Percentiles rank a stretch among this genome's conserved stretches.
Conservation (phyloP, 2,113 vertebrate species). For the Raja brachyura region DNA sequence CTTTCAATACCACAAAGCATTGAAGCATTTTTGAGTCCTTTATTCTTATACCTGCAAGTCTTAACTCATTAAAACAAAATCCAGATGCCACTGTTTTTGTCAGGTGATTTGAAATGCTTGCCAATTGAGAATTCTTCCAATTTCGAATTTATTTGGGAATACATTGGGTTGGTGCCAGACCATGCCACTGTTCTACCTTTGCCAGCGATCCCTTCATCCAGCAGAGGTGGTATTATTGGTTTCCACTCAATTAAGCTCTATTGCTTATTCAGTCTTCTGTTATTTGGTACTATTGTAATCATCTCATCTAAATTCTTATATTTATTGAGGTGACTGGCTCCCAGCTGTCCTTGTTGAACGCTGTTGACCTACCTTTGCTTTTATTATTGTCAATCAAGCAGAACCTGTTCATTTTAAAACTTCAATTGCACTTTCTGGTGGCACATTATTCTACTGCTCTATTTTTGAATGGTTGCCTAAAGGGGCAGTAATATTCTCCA, state of each 20-base stretch:
- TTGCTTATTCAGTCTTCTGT: not conserved
- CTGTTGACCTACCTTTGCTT: not conserved
- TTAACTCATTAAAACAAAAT: not conserved
- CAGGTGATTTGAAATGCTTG: not conserved
- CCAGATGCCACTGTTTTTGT: not conserved
- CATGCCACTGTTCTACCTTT: not conserved
- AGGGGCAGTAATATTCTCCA: not conserved
- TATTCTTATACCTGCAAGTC: not conserved
- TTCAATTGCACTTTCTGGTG: not conserved
- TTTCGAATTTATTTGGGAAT: not conserved
- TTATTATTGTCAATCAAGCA: not conserved
- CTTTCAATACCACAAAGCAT: not conserved
- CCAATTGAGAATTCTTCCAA: not conserved
- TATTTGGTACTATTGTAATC: not conserved
- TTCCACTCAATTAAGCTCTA: not conserved
- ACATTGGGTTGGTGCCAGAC: not conserved
- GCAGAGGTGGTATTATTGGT: not conserved
- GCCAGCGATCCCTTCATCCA: not conserved
- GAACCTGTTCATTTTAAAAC: not conserved
- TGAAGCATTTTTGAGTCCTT: not conserved
- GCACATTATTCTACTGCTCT: not conserved
- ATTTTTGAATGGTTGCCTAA: not conserved
- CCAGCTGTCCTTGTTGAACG: not conserved
- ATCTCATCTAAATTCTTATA: not conserved
- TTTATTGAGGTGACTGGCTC: not conserved